A percentile compares a stretch with the other conserved stretches of the same genome.
Evolutionary conservation across 2,888 invertebrate genomes (phyloP).

Genomic region (Pogonocherus hispidulus): DNA sequence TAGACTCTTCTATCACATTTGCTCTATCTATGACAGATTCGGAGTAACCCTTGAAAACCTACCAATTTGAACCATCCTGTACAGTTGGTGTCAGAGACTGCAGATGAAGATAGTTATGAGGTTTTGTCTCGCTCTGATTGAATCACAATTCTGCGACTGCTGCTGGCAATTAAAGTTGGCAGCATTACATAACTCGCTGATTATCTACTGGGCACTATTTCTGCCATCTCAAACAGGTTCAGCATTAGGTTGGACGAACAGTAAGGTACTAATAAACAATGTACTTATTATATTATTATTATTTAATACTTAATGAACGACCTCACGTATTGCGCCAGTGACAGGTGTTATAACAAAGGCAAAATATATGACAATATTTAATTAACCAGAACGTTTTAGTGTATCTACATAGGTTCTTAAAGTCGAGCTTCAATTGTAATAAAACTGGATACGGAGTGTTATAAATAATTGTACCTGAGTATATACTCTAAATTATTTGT

Average conservation of each 20-base stretch:
- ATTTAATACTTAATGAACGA: no score
- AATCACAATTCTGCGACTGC: background rate
- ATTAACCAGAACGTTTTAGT: background rate
- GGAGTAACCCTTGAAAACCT: no score
- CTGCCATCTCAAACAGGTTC: background rate
- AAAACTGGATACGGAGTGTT: no score
- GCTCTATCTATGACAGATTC: no score
- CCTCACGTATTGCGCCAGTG: background rate
- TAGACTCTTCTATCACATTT: no score
- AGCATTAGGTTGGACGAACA: background rate
- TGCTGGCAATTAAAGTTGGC: background rate
- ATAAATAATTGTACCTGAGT: no score
- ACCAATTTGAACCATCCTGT: no score
- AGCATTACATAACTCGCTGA: background rate
- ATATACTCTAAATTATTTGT: no score
- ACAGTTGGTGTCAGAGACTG: no score
- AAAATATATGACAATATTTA: background rate
- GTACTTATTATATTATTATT: background rate
- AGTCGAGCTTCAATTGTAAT: no score
- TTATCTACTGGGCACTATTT: background rate
- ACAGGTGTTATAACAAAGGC: background rate
- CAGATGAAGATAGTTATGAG: background rate
- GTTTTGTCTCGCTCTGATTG: slow-evolving; percentile 1
- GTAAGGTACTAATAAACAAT: background rate
- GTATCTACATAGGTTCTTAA: no score